Percentiles rank a stretch among this genome's conserved stretches.
Conservation (phyloP, 2,113 vertebrate genomes). For the Hypomesus transpacificus region DNA sequence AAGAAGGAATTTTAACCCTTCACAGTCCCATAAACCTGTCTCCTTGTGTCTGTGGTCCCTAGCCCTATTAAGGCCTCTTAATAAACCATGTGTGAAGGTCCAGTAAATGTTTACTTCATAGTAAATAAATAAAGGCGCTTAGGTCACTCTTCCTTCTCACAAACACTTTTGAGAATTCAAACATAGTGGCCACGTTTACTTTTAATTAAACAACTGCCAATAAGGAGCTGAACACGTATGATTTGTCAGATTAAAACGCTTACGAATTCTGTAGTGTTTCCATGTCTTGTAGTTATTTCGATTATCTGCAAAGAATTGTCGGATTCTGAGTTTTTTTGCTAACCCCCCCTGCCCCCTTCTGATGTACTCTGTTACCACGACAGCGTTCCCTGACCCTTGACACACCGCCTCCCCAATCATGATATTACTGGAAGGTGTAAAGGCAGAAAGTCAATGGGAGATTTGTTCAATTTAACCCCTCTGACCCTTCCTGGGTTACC, state of each 20-base stretch:
- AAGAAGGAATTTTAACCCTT: background rate
- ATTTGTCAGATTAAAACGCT: too few species aligned
- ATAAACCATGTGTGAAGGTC: constrained; percentile 30
- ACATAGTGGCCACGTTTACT: background rate
- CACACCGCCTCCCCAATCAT: constrained; percentile 46
- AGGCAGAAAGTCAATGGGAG: constrained; percentile 65
- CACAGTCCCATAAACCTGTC: constrained; percentile 3
- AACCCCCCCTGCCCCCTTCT: too few species aligned
- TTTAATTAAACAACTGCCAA: too few species aligned
- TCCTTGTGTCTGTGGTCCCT: constrained; percentile 17
- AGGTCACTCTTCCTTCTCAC: background rate
- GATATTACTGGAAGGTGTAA: constrained; percentile 55
- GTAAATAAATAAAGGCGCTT: constrained; percentile 35
- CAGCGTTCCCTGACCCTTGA: constrained; percentile 29
- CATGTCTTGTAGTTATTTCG: too few species aligned
- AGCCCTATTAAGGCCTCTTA: constrained; percentile 24
- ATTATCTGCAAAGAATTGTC: too few species aligned
- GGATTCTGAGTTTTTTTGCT: background rate
- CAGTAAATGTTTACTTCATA: constrained; percentile 40
- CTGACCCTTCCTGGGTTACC: constrained; percentile 39
- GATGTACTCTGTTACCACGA: background rate
- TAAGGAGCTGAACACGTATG: too few species aligned
- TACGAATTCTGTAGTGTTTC: too few species aligned
- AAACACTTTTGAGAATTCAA: background rate
- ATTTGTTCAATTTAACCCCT: constrained; percentile 66